phyloP scores from a whole-genome alignment of 53 echinoderm and acorn worm species.

The Apostichopus leukothele region DNA sequence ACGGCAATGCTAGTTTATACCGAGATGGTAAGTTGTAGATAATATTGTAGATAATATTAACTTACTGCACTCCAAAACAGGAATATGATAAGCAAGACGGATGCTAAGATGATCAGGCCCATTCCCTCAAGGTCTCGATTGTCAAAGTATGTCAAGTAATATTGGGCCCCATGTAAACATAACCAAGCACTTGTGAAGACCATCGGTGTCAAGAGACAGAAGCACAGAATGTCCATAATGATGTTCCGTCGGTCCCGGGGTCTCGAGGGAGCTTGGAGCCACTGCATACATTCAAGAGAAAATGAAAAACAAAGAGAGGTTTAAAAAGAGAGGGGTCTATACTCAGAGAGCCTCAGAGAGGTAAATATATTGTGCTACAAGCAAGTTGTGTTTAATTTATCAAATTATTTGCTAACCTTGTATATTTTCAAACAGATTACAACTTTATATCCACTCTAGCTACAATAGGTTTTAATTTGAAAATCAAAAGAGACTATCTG shows the following conservation, averaged over 20 bases:
- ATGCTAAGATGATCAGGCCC: slow-evolving; percentile 63
- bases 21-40: too few relatives aligned
- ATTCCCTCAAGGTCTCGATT: slow-evolving; percentile 60
- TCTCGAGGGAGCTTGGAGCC: slow-evolving; percentile 58
- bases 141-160: slow-evolving; percentile 58
- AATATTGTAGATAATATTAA: neutral
- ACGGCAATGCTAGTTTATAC: too few relatives aligned
- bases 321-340: neutral
- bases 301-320: neutral
- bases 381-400: neutral
- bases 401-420: too few relatives aligned
- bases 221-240: slow-evolving; percentile 55
- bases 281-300: slow-evolving; percentile 46
- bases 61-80: slow-evolving; percentile 74
- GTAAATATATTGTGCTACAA: too few relatives aligned
- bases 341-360: too few relatives aligned
- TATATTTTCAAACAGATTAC: too few relatives aligned
- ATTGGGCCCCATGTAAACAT: slow-evolving; percentile 72
- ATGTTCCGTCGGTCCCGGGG: slow-evolving; percentile 66
- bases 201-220: slow-evolving; percentile 63
- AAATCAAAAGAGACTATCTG: too few relatives aligned
- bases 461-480: too few relatives aligned
- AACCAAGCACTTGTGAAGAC: slow-evolving; percentile 67
- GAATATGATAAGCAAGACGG: slow-evolving; percentile 65
- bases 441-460: too few relatives aligned